Percentiles rank a stretch among this genome's conserved stretches.
Evolutionary conservation across 2,113 vertebrate genomes (phyloP).

Genomic region (Macaca nemestrina): DNA sequence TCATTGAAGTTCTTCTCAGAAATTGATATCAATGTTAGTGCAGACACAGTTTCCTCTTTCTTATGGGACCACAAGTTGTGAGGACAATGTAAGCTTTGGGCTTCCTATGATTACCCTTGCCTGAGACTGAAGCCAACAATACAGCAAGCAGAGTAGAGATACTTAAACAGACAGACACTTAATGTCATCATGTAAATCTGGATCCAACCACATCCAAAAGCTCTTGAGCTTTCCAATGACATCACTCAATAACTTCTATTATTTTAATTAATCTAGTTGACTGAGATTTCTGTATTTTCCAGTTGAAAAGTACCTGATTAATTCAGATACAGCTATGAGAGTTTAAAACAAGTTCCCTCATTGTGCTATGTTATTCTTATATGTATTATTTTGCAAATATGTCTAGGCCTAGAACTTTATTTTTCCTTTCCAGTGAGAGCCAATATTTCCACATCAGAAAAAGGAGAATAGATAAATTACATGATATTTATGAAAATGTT

Average conservation of each 20-base stretch:
- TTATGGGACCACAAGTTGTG: not conserved
- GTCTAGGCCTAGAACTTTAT: not conserved
- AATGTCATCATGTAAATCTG: not conserved
- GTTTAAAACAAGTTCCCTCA: not conserved
- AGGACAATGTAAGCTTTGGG: not conserved
- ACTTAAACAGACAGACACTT: not conserved
- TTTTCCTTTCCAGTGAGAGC: not conserved
- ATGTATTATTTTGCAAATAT: not conserved
- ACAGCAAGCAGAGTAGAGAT: not conserved
- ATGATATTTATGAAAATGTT: not conserved
- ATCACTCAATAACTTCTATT: not conserved
- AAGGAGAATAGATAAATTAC: not conserved
- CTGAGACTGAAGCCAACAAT: not conserved
- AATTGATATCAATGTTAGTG: not conserved
- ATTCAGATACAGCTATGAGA: not conserved
- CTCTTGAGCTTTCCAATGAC: not conserved
- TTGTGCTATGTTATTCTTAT: not conserved
- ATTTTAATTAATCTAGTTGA: not conserved
- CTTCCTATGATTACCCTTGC: not conserved
- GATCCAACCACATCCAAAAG: not conserved
- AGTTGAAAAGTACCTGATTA: constrained; percentile 6
- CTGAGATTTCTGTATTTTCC: not conserved
- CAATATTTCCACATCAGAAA: constrained; percentile 1
- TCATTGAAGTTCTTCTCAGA: not conserved
- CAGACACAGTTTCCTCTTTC: not conserved